Percentiles rank a stretch among this genome's conserved stretches.
phyloP scores from a whole-genome alignment of 2,888 invertebrate species.

The Chymomyza caudatula region DNA sequence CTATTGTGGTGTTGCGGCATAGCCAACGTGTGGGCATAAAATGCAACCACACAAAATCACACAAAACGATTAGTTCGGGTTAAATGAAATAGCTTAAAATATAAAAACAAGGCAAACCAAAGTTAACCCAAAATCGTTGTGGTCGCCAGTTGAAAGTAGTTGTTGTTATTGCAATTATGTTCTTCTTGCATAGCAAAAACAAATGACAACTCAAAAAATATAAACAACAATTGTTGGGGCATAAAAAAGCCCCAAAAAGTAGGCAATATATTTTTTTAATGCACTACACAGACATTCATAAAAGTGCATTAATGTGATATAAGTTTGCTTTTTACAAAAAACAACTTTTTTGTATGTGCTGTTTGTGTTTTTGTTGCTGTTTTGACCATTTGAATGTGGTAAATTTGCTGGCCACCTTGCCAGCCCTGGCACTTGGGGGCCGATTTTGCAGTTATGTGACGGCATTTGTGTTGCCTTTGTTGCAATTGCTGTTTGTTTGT shows the following conservation, averaged over 20 bases:
- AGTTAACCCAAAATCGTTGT: conserved; percentile 35
- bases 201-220: background rate
- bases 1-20: background rate
- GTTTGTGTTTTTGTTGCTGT: conserved; percentile 13
- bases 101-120: conserved; percentile 31
- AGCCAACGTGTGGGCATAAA: conserved; percentile 36
- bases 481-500: background rate
- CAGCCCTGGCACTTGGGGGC: too few species aligned
- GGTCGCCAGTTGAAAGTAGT: background rate
- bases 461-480: background rate
- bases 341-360: background rate
- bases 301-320: background rate
- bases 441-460: background rate
- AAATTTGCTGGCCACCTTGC: conserved; percentile 53
- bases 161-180: conserved; percentile 1
- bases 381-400: conserved; percentile 54
- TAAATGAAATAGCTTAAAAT: conserved; percentile 7
- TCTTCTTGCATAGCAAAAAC: background rate
- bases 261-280: too few species aligned
- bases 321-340: background rate
- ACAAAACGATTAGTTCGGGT: conserved; percentile 54
- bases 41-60: conserved; percentile 60
- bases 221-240: too few species aligned
- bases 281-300: too few species aligned
- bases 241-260: too few species aligned